Conservation (phyloP, 2,113 vertebrate species). For the Myotis brandtii region DNA sequence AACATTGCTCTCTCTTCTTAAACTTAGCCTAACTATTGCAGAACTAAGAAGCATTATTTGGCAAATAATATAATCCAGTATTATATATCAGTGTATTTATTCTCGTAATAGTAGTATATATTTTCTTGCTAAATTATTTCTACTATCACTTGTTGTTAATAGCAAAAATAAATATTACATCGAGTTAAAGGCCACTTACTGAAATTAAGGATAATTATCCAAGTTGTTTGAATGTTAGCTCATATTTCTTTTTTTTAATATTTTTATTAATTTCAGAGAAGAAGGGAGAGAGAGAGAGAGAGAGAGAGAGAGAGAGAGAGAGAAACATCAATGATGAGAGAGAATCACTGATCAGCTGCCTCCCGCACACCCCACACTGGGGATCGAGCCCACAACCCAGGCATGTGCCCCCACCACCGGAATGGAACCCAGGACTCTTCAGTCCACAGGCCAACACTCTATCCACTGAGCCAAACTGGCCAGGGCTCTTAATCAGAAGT, state of each 20-base stretch:
- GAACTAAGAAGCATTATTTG: background rate
- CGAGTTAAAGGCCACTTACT: background rate
- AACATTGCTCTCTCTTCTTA: background rate
- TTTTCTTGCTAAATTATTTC: background rate
- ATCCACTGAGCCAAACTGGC: too few relatives aligned
- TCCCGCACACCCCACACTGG: too few relatives aligned
- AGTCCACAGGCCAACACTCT: too few relatives aligned
- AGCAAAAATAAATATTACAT: background rate
- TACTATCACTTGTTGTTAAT: background rate
- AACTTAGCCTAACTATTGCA: background rate
- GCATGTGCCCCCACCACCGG: too few relatives aligned
- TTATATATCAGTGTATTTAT: background rate
- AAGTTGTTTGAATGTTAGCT: background rate
- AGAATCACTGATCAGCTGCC: too few relatives aligned
- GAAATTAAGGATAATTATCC: background rate
- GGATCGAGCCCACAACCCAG: too few relatives aligned
- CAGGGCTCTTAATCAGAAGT: background rate
- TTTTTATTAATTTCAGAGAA: too few relatives aligned
- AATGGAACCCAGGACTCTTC: too few relatives aligned
- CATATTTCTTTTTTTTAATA: background rate
- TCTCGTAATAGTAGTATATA: background rate
- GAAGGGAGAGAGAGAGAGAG: too few relatives aligned
- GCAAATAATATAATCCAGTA: background rate
- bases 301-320: too few relatives aligned
- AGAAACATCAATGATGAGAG: too few relatives aligned